Conservation (phyloP, 2,888 invertebrate genomes). For the Tribolium freemani region DNA sequence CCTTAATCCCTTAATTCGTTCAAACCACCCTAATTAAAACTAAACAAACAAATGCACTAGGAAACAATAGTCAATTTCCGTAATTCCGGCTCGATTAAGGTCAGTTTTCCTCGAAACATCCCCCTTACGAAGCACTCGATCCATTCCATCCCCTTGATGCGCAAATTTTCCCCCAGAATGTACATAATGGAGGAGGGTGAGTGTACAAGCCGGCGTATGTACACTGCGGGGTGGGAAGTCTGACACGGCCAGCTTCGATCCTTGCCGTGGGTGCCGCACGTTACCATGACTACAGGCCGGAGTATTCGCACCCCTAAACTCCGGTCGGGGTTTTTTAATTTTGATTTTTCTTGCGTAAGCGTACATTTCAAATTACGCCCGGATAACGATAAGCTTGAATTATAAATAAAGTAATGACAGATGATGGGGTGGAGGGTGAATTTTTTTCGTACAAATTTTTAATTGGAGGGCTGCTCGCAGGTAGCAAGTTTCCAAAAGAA, state of each 20-base stretch:
- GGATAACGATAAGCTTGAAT: background rate
- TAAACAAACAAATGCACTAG: background rate
- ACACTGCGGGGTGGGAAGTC: constrained; percentile 69
- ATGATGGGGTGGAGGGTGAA: background rate
- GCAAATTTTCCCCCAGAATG: constrained; percentile 36
- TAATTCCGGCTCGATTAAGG: background rate
- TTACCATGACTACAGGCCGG: constrained; percentile 63
- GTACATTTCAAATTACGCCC: background rate
- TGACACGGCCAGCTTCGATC: constrained; percentile 68
- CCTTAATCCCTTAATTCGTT: no score
- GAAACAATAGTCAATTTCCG: background rate
- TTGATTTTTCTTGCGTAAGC: background rate
- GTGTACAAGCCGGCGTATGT: constrained; percentile 68
- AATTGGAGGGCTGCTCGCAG: background rate
- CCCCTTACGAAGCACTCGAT: background rate
- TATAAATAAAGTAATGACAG: background rate
- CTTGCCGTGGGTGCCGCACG: constrained; percentile 66
- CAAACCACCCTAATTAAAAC: background rate
- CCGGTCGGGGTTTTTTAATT: constrained; percentile 27
- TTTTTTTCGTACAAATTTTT: background rate
- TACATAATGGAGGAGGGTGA: constrained; percentile 61
- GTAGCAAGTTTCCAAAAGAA: no score
- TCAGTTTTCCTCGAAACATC: background rate
- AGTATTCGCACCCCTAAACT: constrained; percentile 55
- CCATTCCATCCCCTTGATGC: background rate